phyloP scores from a whole-genome alignment of 2,888 invertebrate species.

The Cantharis flavilabris region DNA sequence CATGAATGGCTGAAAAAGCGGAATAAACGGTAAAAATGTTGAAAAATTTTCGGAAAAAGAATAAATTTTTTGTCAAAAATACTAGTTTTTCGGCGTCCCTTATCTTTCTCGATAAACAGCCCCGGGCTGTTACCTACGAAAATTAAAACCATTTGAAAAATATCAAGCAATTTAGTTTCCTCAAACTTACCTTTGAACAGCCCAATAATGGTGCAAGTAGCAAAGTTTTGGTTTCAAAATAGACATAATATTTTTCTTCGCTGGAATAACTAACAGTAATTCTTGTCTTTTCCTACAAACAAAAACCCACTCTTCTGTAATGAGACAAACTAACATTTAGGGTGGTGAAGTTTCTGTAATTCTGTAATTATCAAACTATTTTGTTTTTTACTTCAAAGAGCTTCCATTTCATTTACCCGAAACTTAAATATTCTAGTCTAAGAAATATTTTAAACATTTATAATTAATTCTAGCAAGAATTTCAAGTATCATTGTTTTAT shows the following conservation, averaged over 20 bases:
- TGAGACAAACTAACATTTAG: neutral
- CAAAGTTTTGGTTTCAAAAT: neutral
- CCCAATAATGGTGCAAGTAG: neutral
- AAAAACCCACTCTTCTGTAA: neutral
- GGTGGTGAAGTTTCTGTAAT: neutral
- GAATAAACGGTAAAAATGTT: no score
- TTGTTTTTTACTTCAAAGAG: neutral
- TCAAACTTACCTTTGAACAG: no score
- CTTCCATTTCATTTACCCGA: neutral
- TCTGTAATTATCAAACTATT: neutral
- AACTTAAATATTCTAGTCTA: neutral
- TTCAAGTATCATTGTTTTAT: no score
- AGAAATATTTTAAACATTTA: neutral
- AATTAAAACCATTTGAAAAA: no score
- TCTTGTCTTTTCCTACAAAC: neutral
- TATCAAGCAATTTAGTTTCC: no score
- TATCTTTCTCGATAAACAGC: no score
- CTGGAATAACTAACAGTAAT: neutral
- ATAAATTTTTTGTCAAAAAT: no score
- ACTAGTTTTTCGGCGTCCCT: no score
- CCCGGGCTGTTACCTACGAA: no score
- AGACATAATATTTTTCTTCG: neutral
- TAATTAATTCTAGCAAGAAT: no score
- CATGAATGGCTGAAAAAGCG: no score
- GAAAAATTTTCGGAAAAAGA: no score